Base-by-base conservation (phyloP, 2,113 vertebrate genomes). In the Chionodraco myersi region DNA sequence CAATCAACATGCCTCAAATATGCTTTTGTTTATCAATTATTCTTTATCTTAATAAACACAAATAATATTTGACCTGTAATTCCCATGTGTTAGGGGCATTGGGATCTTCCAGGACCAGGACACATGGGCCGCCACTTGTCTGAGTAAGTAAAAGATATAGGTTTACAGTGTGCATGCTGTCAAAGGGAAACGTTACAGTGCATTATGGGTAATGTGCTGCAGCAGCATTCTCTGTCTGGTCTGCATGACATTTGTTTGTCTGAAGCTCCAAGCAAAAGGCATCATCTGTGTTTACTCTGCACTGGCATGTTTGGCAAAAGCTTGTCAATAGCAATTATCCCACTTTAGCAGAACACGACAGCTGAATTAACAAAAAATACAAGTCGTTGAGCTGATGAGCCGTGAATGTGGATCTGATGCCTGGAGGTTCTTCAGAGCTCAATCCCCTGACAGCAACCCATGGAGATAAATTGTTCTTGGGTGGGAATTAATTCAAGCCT, bases 281-380 rank as follows among this genome's bases (percentile, higher is more conserved):
- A 79, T 92, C 91, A 87, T 88, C 90, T 88, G 84, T 90, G 89
- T 92, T 92, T 90, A 90, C 80, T 83, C 63, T 79, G 63, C 3
- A 7, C 60, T 89, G 91, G 87, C 90, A 90, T 91, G 91, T 92
- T 90, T 90, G 89, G 83, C 75, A 75, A 85, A 85, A 92, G 84
- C 86, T 79, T 89, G 87, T 93, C 90, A 86, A 90, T 90, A 86
- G 86, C 52, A 90, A 92, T 92, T 88, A 92, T 88, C 87, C 69
- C 68, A 86, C 86, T 88, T 87, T 82, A 92, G 75, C 67, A 57
- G 75, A 87, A 84, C 80, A 79, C 6, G 65, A 81, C 83, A 83
- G 86, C 81, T 89, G 79, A 92, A 86, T 88, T 83, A 88, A 91
- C 84, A 91, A 66, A 92, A 41, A 89, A 80, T 68, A 87, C 76